Conservation (phyloP, 2,797 vertebrate genomes). For the Bovichtus diacanthus region DNA sequence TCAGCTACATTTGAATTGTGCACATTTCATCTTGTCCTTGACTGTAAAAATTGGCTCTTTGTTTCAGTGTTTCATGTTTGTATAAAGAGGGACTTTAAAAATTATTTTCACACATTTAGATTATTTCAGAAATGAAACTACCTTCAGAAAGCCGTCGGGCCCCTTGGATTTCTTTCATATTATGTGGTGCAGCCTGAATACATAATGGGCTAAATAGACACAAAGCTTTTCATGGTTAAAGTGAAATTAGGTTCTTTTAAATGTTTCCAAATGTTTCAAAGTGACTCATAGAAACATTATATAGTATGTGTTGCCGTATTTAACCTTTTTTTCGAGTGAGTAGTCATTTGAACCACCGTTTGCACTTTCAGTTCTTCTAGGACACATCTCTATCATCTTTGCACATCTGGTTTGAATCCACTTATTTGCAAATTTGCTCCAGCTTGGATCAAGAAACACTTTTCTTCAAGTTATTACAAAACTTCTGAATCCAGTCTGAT, state of each 20-base stretch:
- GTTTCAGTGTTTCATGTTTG: slow-evolving; percentile 39
- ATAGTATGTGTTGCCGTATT: slow-evolving; percentile 4
- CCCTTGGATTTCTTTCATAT: slow-evolving; percentile 29
- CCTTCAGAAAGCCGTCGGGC: background rate
- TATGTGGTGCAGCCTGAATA: slow-evolving; percentile 21
- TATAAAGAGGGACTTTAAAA: slow-evolving; percentile 15
- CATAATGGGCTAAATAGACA: slow-evolving; percentile 28
- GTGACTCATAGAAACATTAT: background rate
- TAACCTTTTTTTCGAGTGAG: background rate
- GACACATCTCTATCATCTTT: slow-evolving; percentile 2
- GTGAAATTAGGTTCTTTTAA: slow-evolving; percentile 2
- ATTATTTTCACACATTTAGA: slow-evolving; percentile 14
- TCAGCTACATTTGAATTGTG: slow-evolving; percentile 35
- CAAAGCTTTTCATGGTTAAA: slow-evolving; percentile 23
- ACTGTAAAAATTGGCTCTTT: slow-evolving; percentile 40
- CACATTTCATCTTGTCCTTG: slow-evolving; percentile 42
- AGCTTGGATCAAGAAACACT: background rate
- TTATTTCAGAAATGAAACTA: slow-evolving; percentile 4
- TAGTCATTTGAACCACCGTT: slow-evolving; percentile 10
- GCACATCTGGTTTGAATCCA: background rate
- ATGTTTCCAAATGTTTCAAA: slow-evolving; percentile 14
- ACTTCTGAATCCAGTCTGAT: too few relatives aligned
- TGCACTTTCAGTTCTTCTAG: background rate
- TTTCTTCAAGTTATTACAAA: background rate
- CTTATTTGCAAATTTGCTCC: background rate